Conservation (phyloP, 2,888 invertebrate species). For the Cynaeus angustus region DNA sequence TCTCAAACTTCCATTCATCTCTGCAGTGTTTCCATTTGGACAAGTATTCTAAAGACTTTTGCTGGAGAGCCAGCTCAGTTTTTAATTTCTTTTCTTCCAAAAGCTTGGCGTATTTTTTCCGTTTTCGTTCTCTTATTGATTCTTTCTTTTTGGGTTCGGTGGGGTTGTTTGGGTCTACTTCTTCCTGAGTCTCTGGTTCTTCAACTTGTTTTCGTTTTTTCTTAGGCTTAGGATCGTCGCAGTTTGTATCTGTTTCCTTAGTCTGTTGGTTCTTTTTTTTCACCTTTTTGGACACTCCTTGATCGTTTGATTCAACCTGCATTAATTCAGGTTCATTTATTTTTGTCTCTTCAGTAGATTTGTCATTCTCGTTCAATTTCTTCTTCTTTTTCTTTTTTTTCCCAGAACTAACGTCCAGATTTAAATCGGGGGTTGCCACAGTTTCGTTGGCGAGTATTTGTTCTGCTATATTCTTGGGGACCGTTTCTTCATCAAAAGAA, state of each 20-base stretch:
- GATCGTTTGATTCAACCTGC: too few relatives aligned
- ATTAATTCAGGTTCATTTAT: too few relatives aligned
- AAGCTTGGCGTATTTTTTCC: conserved; percentile 76
- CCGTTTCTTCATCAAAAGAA: conserved; percentile 39
- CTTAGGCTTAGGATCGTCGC: conserved; percentile 7
- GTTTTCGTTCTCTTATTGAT: conserved; percentile 80
- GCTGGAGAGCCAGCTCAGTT: conserved; percentile 74
- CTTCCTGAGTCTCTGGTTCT: not conserved
- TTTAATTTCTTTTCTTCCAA: conserved; percentile 74
- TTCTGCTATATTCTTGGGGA: conserved; percentile 29
- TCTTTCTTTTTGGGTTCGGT: conserved; percentile 66
- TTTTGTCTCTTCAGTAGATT: not conserved
- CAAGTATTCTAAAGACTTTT: conserved; percentile 79
- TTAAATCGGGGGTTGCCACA: too few relatives aligned
- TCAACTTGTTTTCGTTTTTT: conserved; percentile 25
- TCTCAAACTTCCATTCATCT: conserved; percentile 87
- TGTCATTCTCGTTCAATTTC: not conserved
- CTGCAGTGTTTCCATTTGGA: conserved; percentile 83
- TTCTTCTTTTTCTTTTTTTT: conserved; percentile 26
- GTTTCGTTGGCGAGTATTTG: conserved; percentile 14
- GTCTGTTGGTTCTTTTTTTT: conserved; percentile 11
- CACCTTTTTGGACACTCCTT: not conserved
- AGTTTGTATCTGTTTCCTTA: conserved; percentile 14
- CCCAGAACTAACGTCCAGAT: not conserved
- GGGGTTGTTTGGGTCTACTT: conserved; percentile 53